phyloP scores from a whole-genome alignment of 2,888 invertebrate species.

The Ceriagrion tenellum region DNA sequence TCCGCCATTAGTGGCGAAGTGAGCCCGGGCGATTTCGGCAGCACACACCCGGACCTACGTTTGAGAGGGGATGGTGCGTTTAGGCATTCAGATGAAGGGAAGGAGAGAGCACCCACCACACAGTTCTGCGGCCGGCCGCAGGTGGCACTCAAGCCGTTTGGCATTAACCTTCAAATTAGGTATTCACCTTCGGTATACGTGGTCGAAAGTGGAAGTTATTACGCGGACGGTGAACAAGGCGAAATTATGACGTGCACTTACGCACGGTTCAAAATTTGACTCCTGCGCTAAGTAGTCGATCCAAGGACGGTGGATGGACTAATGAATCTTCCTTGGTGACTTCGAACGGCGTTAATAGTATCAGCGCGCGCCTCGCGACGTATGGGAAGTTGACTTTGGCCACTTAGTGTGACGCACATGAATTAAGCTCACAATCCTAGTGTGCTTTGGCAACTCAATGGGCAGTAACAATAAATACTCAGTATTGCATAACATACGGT shows the following conservation, averaged over 20 bases:
- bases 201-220: slow-evolving; percentile 1
- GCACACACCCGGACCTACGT: background rate
- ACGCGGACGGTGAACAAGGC: background rate
- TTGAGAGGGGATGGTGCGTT: background rate
- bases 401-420: background rate
- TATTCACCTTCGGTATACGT: background rate
- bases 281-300: background rate
- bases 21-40: background rate
- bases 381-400: background rate
- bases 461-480: background rate
- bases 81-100: background rate
- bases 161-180: slow-evolving; percentile 27
- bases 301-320: background rate
- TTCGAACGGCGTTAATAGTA: background rate
- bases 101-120: background rate
- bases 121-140: slow-evolving; percentile 39
- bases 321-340: background rate
- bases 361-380: background rate
- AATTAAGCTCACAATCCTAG: background rate
- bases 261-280: background rate
- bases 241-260: background rate
- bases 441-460: background rate
- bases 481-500: background rate
- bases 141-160: slow-evolving; percentile 37
- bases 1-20: background rate